These are phyloP conservation scores for Setipinna tenuifilis DNA, from an alignment of 2,797 vertebrate genomes.

Conservation along the genomic window DNA sequence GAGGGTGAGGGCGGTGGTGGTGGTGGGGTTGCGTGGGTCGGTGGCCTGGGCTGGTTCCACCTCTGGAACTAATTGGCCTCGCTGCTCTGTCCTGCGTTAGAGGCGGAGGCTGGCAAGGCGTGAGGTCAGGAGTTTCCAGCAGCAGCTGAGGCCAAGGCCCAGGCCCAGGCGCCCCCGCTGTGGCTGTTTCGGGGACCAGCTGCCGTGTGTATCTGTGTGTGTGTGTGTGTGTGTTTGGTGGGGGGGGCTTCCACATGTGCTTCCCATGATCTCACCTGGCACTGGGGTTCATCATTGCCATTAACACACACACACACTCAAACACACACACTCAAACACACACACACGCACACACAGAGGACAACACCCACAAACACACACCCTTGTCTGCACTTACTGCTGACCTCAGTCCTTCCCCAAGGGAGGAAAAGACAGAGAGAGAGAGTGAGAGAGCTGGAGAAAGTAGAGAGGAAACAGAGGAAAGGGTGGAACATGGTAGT, in stretches of 20 bases:
- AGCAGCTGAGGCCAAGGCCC: slow-evolving; percentile 49
- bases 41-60: background rate
- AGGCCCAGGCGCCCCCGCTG: slow-evolving; percentile 53
- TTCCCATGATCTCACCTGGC: slow-evolving; percentile 78
- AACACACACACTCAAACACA: background rate
- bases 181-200: slow-evolving; percentile 65
- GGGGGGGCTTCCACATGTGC: slow-evolving; percentile 37
- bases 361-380: background rate
- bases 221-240: slow-evolving; percentile 38
- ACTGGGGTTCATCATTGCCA: slow-evolving; percentile 52
- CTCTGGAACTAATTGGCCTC: slow-evolving; percentile 45
- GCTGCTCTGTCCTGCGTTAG: slow-evolving; percentile 29
- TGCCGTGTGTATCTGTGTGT: slow-evolving; percentile 51
- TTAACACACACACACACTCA: slow-evolving; percentile 12
- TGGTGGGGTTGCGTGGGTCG: too few species aligned
- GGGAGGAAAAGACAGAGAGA: background rate
- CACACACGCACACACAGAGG: background rate
- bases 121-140: slow-evolving; percentile 55
- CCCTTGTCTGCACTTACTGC: background rate
- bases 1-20: too few species aligned
- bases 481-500: background rate
- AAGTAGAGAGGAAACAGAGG: background rate
- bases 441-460: slow-evolving; percentile 14
- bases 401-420: background rate
- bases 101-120: slow-evolving; percentile 40